These are phyloP conservation scores for Tenthredo notha DNA, from an alignment of 2,888 invertebrate species.

Conservation along the genomic window DNA sequence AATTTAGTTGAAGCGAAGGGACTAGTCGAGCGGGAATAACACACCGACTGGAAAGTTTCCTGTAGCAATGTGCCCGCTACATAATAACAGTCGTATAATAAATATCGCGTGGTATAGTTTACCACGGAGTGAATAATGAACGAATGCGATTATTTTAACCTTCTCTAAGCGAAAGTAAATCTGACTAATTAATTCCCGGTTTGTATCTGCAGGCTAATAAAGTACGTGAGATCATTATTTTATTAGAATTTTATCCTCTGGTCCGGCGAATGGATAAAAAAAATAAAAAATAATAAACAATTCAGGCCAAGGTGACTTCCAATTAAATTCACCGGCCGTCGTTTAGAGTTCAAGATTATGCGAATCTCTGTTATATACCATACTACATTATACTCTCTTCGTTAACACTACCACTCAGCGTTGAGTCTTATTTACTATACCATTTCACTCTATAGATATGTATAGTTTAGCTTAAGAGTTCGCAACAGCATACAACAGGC, in stretches of 20 bases:
- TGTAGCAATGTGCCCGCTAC: not conserved
- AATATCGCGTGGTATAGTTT: constrained; percentile 7
- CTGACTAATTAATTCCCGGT: not conserved
- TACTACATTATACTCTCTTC: not conserved
- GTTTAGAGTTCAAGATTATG: constrained; percentile 49
- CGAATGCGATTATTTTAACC: not conserved
- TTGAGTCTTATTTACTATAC: constrained; percentile 43
- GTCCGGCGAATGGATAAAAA: not conserved
- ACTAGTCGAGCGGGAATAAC: constrained; percentile 32
- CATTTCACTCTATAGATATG: not conserved
- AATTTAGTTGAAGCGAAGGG: not conserved
- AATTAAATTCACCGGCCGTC: constrained; percentile 40
- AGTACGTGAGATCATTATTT: not conserved
- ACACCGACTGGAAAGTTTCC: constrained; percentile 16
- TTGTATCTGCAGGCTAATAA: not conserved
- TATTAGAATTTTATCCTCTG: not conserved
- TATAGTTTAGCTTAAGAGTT: constrained; percentile 27
- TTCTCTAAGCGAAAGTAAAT: not conserved
- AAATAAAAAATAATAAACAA: not conserved
- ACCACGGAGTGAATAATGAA: not conserved
- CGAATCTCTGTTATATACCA: not conserved
- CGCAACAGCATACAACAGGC: not conserved
- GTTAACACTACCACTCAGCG: constrained; percentile 15
- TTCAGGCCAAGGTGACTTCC: constrained; percentile 43
- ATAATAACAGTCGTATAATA: not conserved